Evolutionary conservation across 1,140 invertebrate genomes (phyloP), one percentile per base, ranked within the genome.

Genomic region (Cydia fagiglandana): DNA sequence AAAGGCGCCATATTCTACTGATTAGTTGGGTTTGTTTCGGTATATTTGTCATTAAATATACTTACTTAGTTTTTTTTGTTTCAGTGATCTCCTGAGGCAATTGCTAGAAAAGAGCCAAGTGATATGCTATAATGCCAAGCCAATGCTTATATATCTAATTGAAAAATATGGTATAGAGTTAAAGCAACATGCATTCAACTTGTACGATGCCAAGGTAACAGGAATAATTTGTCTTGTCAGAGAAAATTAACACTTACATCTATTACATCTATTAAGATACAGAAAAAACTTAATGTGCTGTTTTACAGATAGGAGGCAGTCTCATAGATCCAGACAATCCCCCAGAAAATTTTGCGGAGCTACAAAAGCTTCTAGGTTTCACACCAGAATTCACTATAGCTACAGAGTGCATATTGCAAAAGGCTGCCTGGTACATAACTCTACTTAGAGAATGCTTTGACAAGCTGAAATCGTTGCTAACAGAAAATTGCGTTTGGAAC

Each of bases 401-500:
- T 0, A 84, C 84, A 0, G 84, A 85, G 0, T 89, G 86, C 38
- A 2, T 6, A 0, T 73, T 86, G 24, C 88, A 90, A 75, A 88
- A 86, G 66, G 47, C 78, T 0, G 84, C 86, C 5, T 88, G 86
- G 85, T 88, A 88, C 74, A 74, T 83, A 24, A 78, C 73, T 0
- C 61, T 84, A 15, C 28, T 91, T 73, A 77, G 64, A 7, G 81
- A 83, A 6, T 84, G 83, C 17, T 76, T 74, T 5, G 28, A 1
- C 3, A 79, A 68, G 7, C 38, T 88, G 41, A 77, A 41, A 1
- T 13, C 0, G 0, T 4, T 76, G 28, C 79, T 93, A 15, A 30
- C 74, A 0, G 80, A 89, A 15, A 64, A 83, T 2, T 77, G 77
- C 1, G 75, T 94, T 64, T 94, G 93, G 93, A 83, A 87, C 4